Evolutionary conservation across 2,888 invertebrate species (phyloP).

Genomic region (Oscheius sp.): DNA sequence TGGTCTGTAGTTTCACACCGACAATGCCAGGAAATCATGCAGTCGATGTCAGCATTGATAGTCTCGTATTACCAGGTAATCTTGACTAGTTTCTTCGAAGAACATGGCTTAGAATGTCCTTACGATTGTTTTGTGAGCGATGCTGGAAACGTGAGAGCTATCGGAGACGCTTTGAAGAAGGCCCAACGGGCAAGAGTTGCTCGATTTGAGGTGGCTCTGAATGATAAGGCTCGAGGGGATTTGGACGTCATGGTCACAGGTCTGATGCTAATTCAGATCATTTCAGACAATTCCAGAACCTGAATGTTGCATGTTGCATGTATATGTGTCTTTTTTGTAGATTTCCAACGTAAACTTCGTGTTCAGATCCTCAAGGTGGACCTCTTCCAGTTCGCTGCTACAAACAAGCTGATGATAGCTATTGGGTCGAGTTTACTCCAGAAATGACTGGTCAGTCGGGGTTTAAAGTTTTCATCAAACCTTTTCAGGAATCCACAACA

Average conservation of each 20-base stretch:
- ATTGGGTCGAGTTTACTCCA: conserved; percentile 86
- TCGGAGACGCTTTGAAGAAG: conserved; percentile 68
- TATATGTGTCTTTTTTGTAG: background rate
- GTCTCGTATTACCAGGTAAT: conserved; percentile 80
- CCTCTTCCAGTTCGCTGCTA: conserved; percentile 90
- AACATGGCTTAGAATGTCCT: conserved; percentile 65
- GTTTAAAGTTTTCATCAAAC: background rate
- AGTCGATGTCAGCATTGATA: conserved; percentile 87
- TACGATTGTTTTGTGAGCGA: conserved; percentile 70
- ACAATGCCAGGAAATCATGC: conserved; percentile 87
- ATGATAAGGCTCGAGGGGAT: conserved; percentile 67
- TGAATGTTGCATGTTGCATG: conserved; percentile 34
- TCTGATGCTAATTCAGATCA: conserved; percentile 17
- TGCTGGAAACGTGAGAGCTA: conserved; percentile 65
- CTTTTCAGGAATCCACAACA: conserved; percentile 84
- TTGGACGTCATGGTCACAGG: conserved; percentile 73
- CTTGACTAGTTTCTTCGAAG: background rate
- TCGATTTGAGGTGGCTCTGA: conserved; percentile 72
- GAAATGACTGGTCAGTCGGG: conserved; percentile 72
- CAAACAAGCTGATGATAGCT: conserved; percentile 92
- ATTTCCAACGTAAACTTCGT: background rate
- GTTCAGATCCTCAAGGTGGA: conserved; percentile 75
- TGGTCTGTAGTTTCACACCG: conserved; percentile 80
- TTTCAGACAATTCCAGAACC: conserved; percentile 22
- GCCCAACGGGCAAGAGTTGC: conserved; percentile 70